phyloP scores from a whole-genome alignment of 2,113 vertebrate species.

The Rhinoptilus africanus region DNA sequence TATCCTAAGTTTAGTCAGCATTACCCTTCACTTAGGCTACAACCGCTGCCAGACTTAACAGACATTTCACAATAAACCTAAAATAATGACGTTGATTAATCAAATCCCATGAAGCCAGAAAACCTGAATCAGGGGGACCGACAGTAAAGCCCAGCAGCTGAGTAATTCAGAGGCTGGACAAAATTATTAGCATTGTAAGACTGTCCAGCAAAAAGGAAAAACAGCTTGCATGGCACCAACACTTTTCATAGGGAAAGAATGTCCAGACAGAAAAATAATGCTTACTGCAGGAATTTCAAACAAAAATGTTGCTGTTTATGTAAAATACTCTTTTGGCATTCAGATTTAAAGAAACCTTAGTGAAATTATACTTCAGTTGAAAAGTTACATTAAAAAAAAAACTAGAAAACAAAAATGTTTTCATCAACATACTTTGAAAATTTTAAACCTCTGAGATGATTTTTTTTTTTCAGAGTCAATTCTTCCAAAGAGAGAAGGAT shows the following conservation, averaged over 20 bases:
- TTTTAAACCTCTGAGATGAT: neutral
- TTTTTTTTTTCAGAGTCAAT: neutral
- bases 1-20: neutral
- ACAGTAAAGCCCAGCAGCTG: neutral
- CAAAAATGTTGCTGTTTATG: neutral
- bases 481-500: neutral
- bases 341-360: neutral
- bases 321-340: neutral
- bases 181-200: neutral
- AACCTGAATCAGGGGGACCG: neutral
- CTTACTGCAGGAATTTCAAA: neutral
- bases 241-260: neutral
- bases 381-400: neutral
- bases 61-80: neutral
- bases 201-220: neutral
- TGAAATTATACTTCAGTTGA: neutral
- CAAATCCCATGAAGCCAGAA: neutral
- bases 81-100: slow-evolving; percentile 9
- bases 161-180: neutral
- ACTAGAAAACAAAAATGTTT: neutral
- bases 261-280: neutral
- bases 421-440: neutral
- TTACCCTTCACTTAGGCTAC: neutral
- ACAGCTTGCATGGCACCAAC: neutral
- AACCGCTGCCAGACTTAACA: neutral